Evolutionary conservation across 2,888 invertebrate genomes (phyloP), one percentile per base, ranked within the genome.

Genomic region (Geophilus truncorum): DNA sequence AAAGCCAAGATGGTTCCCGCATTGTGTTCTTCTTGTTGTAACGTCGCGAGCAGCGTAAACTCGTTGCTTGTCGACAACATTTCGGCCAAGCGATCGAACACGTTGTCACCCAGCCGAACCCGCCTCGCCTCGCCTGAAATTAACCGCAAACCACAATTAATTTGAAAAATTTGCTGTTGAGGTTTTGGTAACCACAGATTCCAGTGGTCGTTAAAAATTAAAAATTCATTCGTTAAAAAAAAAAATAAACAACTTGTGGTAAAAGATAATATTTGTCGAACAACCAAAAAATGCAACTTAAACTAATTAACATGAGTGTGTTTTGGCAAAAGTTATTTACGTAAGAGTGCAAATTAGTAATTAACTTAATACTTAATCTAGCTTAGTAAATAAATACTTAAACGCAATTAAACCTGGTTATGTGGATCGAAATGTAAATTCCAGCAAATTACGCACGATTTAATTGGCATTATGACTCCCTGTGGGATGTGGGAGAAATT

Each of bases 1-100:
- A 94, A 93, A 85, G 94, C 93, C 84, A 94, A 89, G 85, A 94
- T 92, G 84, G 93, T 92, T 86, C 94, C 94, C 83, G 93, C 92
- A 89, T 94, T 94, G 85, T 92, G 91, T 84, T 91, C 91, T 87
- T 94, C 93, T 88, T 94, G 94, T 82, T 91, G 90, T 83, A 94
- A 88, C 85, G 92, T 90, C 81, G 93, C 93, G 84, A 93, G 90
- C 86, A 94, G 90, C 82, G 94, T 94, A 89, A 94, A 93, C 89
- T 94, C 94, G 77, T 84, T 83, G 80, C 82, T 83, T 21, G 76
- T 77, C 9, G 83, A 81, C 62, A 84, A 81, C 80, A 83, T 80
- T 75, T 81, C 32, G 25, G 83, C 80, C 25, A 85, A 84, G 80
- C 81, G 82, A 57, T 83, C 78, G 80, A 83, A 83, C 84, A 91